phyloP scores from a whole-genome alignment of 2,888 invertebrate species.

The Acrocyrtus sp. region DNA sequence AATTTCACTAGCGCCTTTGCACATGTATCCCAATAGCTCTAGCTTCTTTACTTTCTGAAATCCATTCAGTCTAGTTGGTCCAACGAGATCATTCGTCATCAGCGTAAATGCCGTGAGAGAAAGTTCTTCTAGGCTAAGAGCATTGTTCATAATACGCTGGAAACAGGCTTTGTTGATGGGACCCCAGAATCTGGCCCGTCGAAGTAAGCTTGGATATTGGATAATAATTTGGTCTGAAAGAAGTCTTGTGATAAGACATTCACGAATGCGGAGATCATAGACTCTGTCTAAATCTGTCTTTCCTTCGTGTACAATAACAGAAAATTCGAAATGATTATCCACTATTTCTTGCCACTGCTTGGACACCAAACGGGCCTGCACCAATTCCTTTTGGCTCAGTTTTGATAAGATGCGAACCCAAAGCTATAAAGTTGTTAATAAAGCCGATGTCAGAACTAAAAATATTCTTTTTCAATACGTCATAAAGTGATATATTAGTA shows the following conservation, averaged over 20 bases:
- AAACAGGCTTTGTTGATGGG: slow-evolving; percentile 33
- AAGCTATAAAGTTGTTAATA: slow-evolving; percentile 20
- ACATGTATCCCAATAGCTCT: slow-evolving; percentile 48
- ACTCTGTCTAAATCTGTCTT: slow-evolving; percentile 44
- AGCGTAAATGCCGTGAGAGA: slow-evolving; percentile 46
- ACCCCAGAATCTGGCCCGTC: slow-evolving; percentile 47
- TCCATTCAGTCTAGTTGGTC: slow-evolving; percentile 25
- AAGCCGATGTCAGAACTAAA: not conserved
- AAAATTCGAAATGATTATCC: slow-evolving; percentile 46
- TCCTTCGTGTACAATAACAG: slow-evolving; percentile 49
- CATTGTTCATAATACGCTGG: slow-evolving; percentile 33
- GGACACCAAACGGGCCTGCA: slow-evolving; percentile 44
- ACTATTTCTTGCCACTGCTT: slow-evolving; percentile 45
- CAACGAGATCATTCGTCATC: slow-evolving; percentile 39
- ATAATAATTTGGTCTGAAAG: slow-evolving; percentile 36
- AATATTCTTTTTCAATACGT: too few species aligned
- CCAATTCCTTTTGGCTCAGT: slow-evolving; percentile 46
- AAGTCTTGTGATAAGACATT: slow-evolving; percentile 43
- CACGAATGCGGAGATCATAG: slow-evolving; percentile 33
- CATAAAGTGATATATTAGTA: too few species aligned
- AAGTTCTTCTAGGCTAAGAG: slow-evolving; percentile 35
- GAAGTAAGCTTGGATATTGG: slow-evolving; percentile 44
- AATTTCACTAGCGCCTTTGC: slow-evolving; percentile 42
- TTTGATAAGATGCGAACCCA: slow-evolving; percentile 44
- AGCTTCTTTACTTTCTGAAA: slow-evolving; percentile 47